phyloP scores from a whole-genome alignment of 1,140 invertebrate species.

The Pogonomyrmex barbatus region DNA sequence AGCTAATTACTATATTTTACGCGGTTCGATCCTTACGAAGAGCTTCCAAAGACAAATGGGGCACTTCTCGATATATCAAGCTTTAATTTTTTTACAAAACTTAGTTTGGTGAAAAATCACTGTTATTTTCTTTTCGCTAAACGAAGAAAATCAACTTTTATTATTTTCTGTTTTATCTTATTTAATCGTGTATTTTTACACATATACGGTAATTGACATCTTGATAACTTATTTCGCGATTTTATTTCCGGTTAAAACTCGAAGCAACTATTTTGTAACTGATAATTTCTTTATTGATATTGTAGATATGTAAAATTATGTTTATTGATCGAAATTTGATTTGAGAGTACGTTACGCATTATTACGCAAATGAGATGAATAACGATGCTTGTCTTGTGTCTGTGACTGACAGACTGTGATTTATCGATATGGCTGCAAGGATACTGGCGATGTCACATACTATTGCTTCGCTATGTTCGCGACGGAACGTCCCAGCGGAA shows the following conservation, averaged over 20 bases:
- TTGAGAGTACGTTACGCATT: not conserved
- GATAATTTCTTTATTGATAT: not conserved
- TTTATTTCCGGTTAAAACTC: not conserved
- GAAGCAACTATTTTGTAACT: not conserved
- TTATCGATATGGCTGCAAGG: constrained; percentile 33
- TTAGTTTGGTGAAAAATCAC: constrained; percentile 17
- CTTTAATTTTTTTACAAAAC: constrained; percentile 19
- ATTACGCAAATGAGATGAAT: constrained; percentile 62
- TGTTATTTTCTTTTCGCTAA: not conserved
- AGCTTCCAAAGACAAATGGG: constrained; percentile 31
- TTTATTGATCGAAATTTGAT: constrained; percentile 21
- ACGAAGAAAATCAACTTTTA: not conserved
- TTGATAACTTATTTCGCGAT: not conserved
- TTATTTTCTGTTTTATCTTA: constrained; percentile 3
- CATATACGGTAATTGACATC: not conserved
- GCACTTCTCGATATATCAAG: not conserved
- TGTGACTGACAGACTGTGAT: constrained; percentile 45
- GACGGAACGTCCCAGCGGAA: constrained; percentile 45
- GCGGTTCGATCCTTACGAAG: not conserved
- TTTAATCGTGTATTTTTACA: not conserved
- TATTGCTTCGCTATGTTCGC: constrained; percentile 16
- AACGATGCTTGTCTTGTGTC: constrained; percentile 9
- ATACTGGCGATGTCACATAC: constrained; percentile 34
- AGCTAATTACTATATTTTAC: constrained; percentile 40
- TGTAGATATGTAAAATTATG: constrained; percentile 9